Evolutionary conservation across 2,797 vertebrate species (phyloP).

Genomic region (Anableps anableps): DNA sequence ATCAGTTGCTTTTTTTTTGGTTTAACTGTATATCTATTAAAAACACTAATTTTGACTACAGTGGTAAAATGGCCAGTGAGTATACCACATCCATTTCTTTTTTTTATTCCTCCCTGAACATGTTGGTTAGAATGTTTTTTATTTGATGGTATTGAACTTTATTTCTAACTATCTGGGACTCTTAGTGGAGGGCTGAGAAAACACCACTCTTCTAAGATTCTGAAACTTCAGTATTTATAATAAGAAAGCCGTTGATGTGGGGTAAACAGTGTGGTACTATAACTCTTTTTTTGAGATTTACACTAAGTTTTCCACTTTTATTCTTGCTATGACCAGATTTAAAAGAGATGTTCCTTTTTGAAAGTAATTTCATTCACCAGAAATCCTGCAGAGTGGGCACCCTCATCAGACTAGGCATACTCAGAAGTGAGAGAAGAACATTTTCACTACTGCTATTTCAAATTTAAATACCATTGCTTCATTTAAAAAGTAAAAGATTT

Average conservation of each 20-base stretch:
- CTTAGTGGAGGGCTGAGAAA: constrained; percentile 21
- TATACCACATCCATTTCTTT: constrained; percentile 9
- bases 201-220: constrained; percentile 16
- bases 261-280: constrained; percentile 17
- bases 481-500: neutral
- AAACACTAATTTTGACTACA: neutral
- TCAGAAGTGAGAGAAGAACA: neutral
- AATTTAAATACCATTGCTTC: neutral
- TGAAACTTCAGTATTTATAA: constrained; percentile 21
- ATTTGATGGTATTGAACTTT: constrained; percentile 5
- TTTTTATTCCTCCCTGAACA: constrained; percentile 29
- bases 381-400: too few species aligned
- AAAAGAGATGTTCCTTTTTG: constrained; percentile 1
- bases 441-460: neutral
- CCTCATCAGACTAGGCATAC: neutral
- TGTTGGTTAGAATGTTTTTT: constrained; percentile 14
- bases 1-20: neutral
- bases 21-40: neutral
- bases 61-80: neutral
- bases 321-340: constrained; percentile 23
- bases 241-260: constrained; percentile 18
- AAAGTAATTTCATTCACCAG: constrained; percentile 1
- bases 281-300: constrained; percentile 8
- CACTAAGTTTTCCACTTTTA: neutral
- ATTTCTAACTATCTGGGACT: constrained; percentile 29